These are phyloP conservation scores for Alosa alosa DNA, from an alignment of 2,113 vertebrate species.

Conservation along the genomic window DNA sequence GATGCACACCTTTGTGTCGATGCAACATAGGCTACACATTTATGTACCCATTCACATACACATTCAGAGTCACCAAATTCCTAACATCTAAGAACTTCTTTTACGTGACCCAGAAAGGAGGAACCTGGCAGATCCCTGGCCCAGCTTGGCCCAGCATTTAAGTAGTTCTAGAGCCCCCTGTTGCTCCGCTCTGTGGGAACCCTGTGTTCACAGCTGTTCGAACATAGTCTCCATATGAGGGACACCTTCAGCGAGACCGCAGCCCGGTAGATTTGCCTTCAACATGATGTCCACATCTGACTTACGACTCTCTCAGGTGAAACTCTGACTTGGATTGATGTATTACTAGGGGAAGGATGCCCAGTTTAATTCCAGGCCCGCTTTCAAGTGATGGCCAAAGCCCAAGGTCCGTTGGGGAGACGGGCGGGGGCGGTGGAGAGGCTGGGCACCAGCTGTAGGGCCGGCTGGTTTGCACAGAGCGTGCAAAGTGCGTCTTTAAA, in stretches of 20 bases:
- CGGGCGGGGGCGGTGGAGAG: neutral
- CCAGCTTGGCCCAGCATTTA: constrained; percentile 23
- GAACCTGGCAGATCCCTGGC: neutral
- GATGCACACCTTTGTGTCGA: too few relatives aligned
- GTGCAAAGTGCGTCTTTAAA: neutral
- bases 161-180: constrained; percentile 37
- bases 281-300: constrained; percentile 45
- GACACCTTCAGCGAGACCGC: constrained; percentile 26
- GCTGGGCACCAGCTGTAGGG: neutral
- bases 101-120: constrained; percentile 29
- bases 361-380: constrained; percentile 36
- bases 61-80: neutral
- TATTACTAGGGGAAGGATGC: constrained; percentile 35
- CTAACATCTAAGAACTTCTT: neutral
- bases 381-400: constrained; percentile 47
- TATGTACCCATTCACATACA: neutral
- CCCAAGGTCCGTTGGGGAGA: constrained; percentile 17
- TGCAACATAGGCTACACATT: neutral
- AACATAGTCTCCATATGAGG: constrained; percentile 48
- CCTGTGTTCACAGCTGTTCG: constrained; percentile 50
- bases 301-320: constrained; percentile 32
- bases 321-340: constrained; percentile 37
- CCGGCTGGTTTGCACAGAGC: neutral
- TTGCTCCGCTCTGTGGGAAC: constrained; percentile 27
- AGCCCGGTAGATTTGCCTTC: constrained; percentile 46